Evolutionary conservation across 92 coral and sea anemone species (phyloP), one percentile per base, ranked within the genome.

Genomic region (Phenganax stokvisi): DNA sequence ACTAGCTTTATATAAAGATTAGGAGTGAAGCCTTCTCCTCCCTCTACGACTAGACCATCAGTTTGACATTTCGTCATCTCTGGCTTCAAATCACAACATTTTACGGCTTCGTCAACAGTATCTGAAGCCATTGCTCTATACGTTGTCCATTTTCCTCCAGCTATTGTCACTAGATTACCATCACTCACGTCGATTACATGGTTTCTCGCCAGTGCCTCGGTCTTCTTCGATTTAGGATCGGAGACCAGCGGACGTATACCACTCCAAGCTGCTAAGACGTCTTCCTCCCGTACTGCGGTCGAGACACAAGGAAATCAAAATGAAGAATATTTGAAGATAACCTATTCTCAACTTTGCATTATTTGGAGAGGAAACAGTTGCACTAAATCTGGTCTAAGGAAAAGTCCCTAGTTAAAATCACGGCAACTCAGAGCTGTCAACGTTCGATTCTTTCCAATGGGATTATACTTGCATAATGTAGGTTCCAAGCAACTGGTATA

Each of bases 131-230:
- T 94, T 17, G 98, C 89, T 57, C 98, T 88, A 81, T 94, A 94
- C 6, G 98, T 94, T 15, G 98, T 94, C 98, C 98, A 94, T 73
- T 94, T 94, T 9, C 98, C 98, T 3, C 98, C 98, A 51, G 97
- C 98, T 51, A 94, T 92, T 37, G 98, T 94, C 17, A 94, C 98
- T 79, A 94, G 77, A 81, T 91, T 87, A 59, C 97, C 90, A 52
- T 90, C 90, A 63, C 97, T 90, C 75, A 94, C 88, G 8, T 88
- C 90, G 74, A 94, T 92, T 85, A 94, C 92, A 76, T 94, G 98
- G 81, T 94, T 94, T 54, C 98, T 97, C 44, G 98, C 97, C 62
- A 94, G 84, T 20, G 97, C 88, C 37, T 84, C 98, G 7, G 98
- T 94, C 76, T 73, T 94, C 84, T 92, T 92, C 28, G 97, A 92